Base-by-base conservation (phyloP, 2,113 vertebrate genomes). In the Coregonus clupeaformis region DNA sequence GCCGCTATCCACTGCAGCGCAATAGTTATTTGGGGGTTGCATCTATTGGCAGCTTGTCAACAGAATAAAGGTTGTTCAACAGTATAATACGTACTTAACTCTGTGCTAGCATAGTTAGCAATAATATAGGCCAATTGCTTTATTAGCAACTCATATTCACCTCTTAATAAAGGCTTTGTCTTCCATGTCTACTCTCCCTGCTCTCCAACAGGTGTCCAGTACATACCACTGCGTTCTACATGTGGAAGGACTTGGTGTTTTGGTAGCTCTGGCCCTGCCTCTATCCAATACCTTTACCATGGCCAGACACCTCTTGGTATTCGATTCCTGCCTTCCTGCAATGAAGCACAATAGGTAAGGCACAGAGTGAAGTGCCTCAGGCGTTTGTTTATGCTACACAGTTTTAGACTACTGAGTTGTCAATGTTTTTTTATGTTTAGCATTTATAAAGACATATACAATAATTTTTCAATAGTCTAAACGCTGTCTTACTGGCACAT, bases 131-230 rank as follows among this genome's bases (percentile, higher is more conserved):
- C 16, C 11, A 68, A 3, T 45, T 45, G 24, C 14, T 71, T 36
- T 20, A 57, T 30, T 11, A 72, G 16, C 5, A 2, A 20, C 60
- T 62, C n/a, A 16, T 55, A 13, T 82, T 89, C 47, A 93, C 90
- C 87, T 89, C 74, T 89, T 84, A 59, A 83, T 18, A n/a, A 91
- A 93, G 52, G 80, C 5, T 45, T 73, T 81, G 7, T 49, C 80
- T 27, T 90, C 84, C 4, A 71, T 20, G 64, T 90, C 88, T 22
- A 91, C 82, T 0, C 25, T 85, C 3, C 91, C 92, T 5, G 90
- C 86, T 0, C 89, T 92, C 92, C 90, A 91, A 74, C 87, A 90
- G 24, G 85, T 79, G 4, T 85, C 90, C 87, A 91, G 80, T 13
- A 92, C 90, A 57, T 77, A 77, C 89, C 14, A 77, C 64, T 0